Evolutionary conservation across 2,113 vertebrate genomes (phyloP).

Genomic region (Cygnus atratus): DNA sequence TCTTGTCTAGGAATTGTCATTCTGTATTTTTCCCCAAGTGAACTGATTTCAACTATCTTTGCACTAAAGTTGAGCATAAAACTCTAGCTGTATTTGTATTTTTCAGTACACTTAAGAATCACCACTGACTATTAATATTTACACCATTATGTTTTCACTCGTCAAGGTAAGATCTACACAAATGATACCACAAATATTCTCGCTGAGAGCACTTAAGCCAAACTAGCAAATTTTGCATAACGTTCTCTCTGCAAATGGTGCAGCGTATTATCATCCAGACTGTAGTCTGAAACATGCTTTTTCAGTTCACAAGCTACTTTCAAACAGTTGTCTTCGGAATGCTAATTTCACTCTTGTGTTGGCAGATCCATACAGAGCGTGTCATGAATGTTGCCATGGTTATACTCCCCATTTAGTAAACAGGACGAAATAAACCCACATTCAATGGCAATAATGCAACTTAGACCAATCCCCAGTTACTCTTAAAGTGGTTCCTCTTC

Average conservation of each 20-base stretch:
- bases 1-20: not conserved
- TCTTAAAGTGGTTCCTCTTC: conserved; percentile 1
- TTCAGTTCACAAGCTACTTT: not conserved
- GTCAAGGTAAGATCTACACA: not conserved
- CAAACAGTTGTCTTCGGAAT: not conserved
- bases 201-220: not conserved
- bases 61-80: not conserved
- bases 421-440: not conserved
- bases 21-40: not conserved
- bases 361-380: not conserved
- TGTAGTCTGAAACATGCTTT: not conserved
- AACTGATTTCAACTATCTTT: not conserved
- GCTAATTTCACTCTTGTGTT: not conserved
- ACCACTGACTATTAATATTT: not conserved
- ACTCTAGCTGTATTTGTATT: not conserved
- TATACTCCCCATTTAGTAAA: conserved; percentile 42
- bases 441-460: not conserved
- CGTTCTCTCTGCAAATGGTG: not conserved
- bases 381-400: not conserved
- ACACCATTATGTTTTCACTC: not conserved
- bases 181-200: not conserved
- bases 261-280: not conserved
- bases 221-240: not conserved
- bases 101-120: not conserved
- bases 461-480: not conserved